Conservation (phyloP, 2,888 invertebrate species). For the Schrankia costaestrigalis region DNA sequence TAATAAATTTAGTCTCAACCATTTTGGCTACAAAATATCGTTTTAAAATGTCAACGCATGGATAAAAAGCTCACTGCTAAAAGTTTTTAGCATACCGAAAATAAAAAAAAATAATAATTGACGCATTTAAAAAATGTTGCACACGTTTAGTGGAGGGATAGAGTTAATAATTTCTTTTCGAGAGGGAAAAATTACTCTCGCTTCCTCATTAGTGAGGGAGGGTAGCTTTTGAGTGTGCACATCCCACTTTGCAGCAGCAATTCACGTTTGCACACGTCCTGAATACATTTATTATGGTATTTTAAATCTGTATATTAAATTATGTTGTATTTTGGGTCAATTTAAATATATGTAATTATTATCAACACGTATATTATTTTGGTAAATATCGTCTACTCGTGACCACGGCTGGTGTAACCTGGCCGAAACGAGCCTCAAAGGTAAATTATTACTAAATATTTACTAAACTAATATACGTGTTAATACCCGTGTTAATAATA, state of each 20-base stretch:
- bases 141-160: slow-evolving; percentile 50
- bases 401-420: too few relatives aligned
- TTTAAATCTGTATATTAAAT: slow-evolving; percentile 10
- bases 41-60: too few relatives aligned
- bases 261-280: slow-evolving; percentile 42
- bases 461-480: too few relatives aligned
- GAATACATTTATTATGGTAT: slow-evolving; percentile 33
- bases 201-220: slow-evolving; percentile 59
- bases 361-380: too few relatives aligned
- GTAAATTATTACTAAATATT: too few relatives aligned
- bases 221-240: slow-evolving; percentile 56
- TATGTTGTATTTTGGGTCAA: background rate
- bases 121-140: slow-evolving; percentile 49
- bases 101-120: slow-evolving; percentile 31
- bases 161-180: slow-evolving; percentile 55
- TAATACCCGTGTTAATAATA: too few relatives aligned
- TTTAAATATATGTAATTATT: too few relatives aligned
- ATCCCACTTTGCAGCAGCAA: slow-evolving; percentile 49
- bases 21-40: too few relatives aligned
- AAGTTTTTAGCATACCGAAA: slow-evolving; percentile 15
- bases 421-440: too few relatives aligned
- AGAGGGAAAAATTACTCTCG: slow-evolving; percentile 55
- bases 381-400: too few relatives aligned
- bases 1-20: too few relatives aligned
- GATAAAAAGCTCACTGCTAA: too few relatives aligned